Evolutionary conservation across 2,113 vertebrate genomes (phyloP).

Genomic region (Nicator chloris): DNA sequence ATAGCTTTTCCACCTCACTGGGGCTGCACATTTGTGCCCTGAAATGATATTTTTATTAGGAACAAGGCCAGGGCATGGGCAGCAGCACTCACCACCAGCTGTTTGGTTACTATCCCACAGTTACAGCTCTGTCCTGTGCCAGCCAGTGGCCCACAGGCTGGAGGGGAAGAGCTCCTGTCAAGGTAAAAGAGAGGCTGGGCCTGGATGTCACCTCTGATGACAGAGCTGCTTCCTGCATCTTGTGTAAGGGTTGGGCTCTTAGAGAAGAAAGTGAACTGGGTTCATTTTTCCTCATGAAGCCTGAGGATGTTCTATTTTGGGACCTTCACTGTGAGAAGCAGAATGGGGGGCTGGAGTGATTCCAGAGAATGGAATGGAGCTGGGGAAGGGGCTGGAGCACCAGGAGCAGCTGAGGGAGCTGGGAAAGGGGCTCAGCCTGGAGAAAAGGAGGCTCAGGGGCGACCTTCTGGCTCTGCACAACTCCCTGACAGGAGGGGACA

Average conservation of each 20-base stretch:
- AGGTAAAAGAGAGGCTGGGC: not conserved
- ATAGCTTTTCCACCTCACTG: not conserved
- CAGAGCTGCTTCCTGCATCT: not conserved
- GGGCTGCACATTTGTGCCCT: not conserved
- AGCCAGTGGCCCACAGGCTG: not conserved
- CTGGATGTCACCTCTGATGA: not conserved
- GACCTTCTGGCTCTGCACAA: accelerated
- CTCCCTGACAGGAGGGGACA: not conserved
- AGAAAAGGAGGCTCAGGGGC: not conserved
- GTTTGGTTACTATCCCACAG: not conserved
- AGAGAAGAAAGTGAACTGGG: not conserved
- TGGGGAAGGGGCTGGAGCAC: not conserved
- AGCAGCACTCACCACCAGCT: not conserved
- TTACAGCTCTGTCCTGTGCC: not conserved
- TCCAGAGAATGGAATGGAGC: accelerated
- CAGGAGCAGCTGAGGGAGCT: not conserved
- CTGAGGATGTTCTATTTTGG: not conserved
- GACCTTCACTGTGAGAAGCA: not conserved
- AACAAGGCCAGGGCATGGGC: not conserved
- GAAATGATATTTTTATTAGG: not conserved
- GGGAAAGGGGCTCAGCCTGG: not conserved
- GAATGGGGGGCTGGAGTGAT: not conserved
- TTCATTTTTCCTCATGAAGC: not conserved
- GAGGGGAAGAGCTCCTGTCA: not conserved
- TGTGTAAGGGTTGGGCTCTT: not conserved